Base-by-base conservation (phyloP, 2,797 vertebrate species). In the Vipera ursinii region DNA sequence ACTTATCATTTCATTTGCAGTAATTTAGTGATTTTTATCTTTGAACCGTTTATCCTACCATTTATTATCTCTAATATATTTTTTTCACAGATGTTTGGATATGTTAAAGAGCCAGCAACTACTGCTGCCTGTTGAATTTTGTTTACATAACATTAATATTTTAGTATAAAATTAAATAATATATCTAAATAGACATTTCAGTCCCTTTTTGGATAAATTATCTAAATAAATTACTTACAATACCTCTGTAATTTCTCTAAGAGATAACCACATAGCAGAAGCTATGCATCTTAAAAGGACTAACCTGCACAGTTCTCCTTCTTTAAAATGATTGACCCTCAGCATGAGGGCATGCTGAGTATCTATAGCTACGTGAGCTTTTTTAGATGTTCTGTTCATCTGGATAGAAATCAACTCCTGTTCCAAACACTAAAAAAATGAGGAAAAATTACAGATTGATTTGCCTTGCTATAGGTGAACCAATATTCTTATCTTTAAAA, bases 321-420 rank as follows among this genome's bases (percentile, higher is more conserved):
- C 61, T 20, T 12, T 0, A 3, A 97, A 97, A 90, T 96, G 95
- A 91, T 98, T 99, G 89, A 99, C 94, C 93, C 96, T 97, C 89
- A 99, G 96, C 28, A 97, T 97, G 38, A 99, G 96, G 0, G 96
- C 94, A 56, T 99, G 98, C 94, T 98, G 98, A 0, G 98, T 98
- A 94, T 97, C 97, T 59, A 99, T 97, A 1, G 95, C 82, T 2
- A n/a, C 93, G 89, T 96, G 95, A 7, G 97, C 95, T 15, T 94
- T 92, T 0, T 97, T 97, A 3, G 94, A 92, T 63, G 93, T 96
- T 14, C 93, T 69, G 6, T 96, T 93, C 0, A 95, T 92, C 1
- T 96, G 95, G 85, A 97, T 93, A 2, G 96, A 96, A 0, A 97
- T 98, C 59, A 99, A 96, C 24, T 96, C 69, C 96, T 98, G 98